Evolutionary conservation across 2,113 vertebrate genomes (phyloP), one percentile per base, ranked within the genome.

Genomic region (Leucoraja erinaceus): DNA sequence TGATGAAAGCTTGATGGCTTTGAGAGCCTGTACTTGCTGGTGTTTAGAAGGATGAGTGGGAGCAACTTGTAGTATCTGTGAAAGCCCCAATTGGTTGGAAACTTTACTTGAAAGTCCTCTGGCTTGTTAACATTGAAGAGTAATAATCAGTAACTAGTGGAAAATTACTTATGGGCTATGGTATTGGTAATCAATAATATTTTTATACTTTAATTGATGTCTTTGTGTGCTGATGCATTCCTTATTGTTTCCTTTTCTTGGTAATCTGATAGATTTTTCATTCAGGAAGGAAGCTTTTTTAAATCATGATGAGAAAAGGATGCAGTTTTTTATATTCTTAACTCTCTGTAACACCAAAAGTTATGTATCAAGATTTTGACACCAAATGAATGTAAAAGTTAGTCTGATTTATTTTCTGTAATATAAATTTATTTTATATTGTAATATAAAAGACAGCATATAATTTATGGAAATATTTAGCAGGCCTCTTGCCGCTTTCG

Each of bases 361-460:
- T 56, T 20, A 83, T 59, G 25, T 83, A 56, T 83, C 28, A 47
- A 56, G 56, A 47, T 83, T 47, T 83, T 83, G 54, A 83, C 56
- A 47, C 47, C 56, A 83, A 83, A 59, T 54, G 54, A 83, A 83
- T 59, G 56, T 56, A 83, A 56, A 83, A 28, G 47, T 83, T 83
- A 25, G 47, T 22, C 79, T 83, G 79, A 83, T 83, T 83, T 83
- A 54, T 83, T 59, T 8, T 86, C 56, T 86, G 56, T 25, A 25
- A 11, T 86, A 31, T 4, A n/a, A 86, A n/a, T n/a, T n/a, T n/a
- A n/a, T n/a, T n/a, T n/a, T n/a, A n/a, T 63, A 86, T 63, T 63
- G 83, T 61, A 81, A 63, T 86, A 86, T 86, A 59, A 86, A 63
- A 63, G 61, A 63, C 56, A 86, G 16, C 56, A 59, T 84, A 83